These are phyloP conservation scores for Cepaea nemoralis DNA, from an alignment of 1,140 invertebrate genomes.

Conservation along the genomic window DNA sequence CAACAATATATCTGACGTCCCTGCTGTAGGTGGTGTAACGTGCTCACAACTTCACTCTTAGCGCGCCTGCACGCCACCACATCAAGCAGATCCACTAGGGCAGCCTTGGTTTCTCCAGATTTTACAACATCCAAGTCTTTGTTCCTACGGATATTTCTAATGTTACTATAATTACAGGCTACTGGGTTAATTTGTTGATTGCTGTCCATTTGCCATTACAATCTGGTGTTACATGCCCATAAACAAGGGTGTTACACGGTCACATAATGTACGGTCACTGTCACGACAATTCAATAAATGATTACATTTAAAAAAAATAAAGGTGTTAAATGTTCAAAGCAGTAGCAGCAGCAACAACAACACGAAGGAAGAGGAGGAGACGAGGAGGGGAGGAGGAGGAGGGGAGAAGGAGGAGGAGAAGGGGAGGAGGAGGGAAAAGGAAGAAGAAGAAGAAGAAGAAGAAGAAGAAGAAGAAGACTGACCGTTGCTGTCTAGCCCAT, in stretches of 20 bases:
- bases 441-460: background rate
- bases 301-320: too few species aligned
- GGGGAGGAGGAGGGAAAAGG: background rate
- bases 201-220: background rate
- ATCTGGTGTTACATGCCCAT: too few species aligned
- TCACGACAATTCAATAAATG: too few species aligned
- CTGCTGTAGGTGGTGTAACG: slow-evolving; percentile 65
- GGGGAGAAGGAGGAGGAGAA: background rate
- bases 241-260: too few species aligned
- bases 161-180: background rate
- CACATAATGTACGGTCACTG: too few species aligned
- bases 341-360: too few species aligned
- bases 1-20: slow-evolving; percentile 68
- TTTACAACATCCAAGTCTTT: background rate
- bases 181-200: background rate
- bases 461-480: slow-evolving; percentile 40
- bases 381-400: background rate
- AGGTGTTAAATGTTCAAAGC: too few species aligned
- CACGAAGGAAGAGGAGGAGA: too few species aligned
- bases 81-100: slow-evolving; percentile 50
- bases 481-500: slow-evolving; percentile 67
- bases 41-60: slow-evolving; percentile 67
- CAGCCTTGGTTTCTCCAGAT: background rate
- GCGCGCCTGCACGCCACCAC: slow-evolving; percentile 65
- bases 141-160: background rate